Conservation (phyloP, 2,888 invertebrate genomes). For the Neoascia interrupta region DNA sequence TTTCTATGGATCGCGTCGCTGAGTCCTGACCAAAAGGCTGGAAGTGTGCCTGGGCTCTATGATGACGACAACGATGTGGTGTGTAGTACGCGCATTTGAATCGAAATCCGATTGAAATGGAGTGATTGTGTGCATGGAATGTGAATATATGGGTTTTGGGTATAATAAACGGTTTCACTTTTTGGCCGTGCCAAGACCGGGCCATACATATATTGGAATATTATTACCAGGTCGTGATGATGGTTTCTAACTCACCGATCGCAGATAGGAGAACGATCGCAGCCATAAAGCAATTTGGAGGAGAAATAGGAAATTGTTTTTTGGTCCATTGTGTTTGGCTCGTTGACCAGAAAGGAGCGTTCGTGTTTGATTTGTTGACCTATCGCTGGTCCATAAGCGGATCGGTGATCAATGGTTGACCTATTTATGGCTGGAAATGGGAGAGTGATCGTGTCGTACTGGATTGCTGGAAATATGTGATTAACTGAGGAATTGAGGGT, state of each 20-base stretch:
- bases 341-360: slow-evolving; percentile 47
- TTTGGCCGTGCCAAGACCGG: slow-evolving; percentile 18
- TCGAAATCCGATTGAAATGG: slow-evolving; percentile 68
- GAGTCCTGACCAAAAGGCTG: slow-evolving; percentile 1
- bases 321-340: slow-evolving; percentile 22
- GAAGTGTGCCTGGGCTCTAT: slow-evolving; percentile 50
- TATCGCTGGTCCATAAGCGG: slow-evolving; percentile 38
- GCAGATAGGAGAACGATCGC: slow-evolving; percentile 54
- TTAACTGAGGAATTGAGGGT: too few species aligned
- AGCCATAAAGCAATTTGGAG: slow-evolving; percentile 68
- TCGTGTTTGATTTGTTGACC: slow-evolving; percentile 58
- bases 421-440: slow-evolving; percentile 33
- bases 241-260: slow-evolving; percentile 52
- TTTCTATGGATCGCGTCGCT: slow-evolving; percentile 40
- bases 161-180: slow-evolving; percentile 70
- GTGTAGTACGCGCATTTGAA: slow-evolving; percentile 57
- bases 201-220: slow-evolving; percentile 60
- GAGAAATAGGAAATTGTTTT: slow-evolving; percentile 54
- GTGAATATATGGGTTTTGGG: slow-evolving; percentile 69
- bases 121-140: slow-evolving; percentile 64
- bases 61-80: background rate
- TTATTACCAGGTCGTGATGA: slow-evolving; percentile 69
- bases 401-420: slow-evolving; percentile 59
- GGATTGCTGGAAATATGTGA: too few species aligned
- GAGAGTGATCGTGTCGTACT: background rate